Evolutionary conservation across 2,113 vertebrate species (phyloP).

Genomic region (Buteo buteo): DNA sequence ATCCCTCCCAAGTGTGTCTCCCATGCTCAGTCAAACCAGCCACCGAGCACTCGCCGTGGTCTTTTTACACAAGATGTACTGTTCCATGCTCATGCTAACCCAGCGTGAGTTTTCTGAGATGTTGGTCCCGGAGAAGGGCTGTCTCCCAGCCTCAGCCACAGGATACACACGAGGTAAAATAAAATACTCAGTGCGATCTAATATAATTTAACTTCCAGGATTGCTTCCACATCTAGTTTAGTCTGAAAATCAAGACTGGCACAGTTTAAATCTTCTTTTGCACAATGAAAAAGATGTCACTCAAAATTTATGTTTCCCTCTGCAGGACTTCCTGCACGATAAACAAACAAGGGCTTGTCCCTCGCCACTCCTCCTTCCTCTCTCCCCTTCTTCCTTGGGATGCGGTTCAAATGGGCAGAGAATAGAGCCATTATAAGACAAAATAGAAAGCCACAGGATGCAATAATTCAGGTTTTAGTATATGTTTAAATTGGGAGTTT

Average conservation of each 20-base stretch:
- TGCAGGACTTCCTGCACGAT: neutral
- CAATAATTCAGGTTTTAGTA: neutral
- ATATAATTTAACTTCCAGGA: neutral
- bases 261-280: neutral
- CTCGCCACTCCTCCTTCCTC: neutral
- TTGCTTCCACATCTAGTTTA: neutral
- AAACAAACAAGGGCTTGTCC: neutral
- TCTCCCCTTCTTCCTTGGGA: neutral
- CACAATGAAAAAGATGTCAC: neutral
- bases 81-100: neutral
- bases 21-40: neutral
- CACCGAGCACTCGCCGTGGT: rapidly evolving
- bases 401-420: neutral
- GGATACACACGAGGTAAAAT: neutral
- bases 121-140: neutral
- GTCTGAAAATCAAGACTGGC: neutral
- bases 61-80: rapidly evolving
- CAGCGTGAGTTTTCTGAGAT: rapidly evolving
- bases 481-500: neutral
- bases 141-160: neutral
- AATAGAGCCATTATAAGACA: neutral
- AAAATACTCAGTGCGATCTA: neutral
- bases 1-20: rapidly evolving
- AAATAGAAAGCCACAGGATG: neutral
- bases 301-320: neutral